Base-by-base conservation (phyloP, 2,797 vertebrate genomes). In the Manis pentadactyla region DNA sequence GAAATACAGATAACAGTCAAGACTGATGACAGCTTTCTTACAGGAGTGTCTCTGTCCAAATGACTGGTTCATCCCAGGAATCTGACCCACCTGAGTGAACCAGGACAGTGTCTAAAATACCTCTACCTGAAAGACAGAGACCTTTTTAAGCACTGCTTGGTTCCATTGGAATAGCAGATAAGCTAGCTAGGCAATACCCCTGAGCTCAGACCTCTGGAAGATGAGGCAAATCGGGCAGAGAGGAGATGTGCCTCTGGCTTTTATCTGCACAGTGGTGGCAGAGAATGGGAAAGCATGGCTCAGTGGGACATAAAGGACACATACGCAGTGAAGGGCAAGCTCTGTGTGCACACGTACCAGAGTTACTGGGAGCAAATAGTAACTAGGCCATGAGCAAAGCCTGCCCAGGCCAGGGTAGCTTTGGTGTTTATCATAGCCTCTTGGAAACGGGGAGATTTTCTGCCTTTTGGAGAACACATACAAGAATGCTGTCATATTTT, bases 141-240 rank as follows among this genome's bases (percentile, higher is more conserved):
- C 31, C 89, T 64, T 77, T 69, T 90, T 87, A 49, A 37, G 74
- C 2, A 64, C 10, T 18, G 31, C 79, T 55, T 85, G 49, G 84
- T 95, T n/a, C 18, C 27, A 2, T 0, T 73, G 66, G 64, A 95
- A 29, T 49, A 51, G 69, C 19, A 15, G 53, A 49, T 31, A 42
- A 87, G 37, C 42, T 68, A 81, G 79, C 31, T 53, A 64, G 83
- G 49, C 25, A 12, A 86, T 31, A 88, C 37, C 51, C 34, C 34
- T 18, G 39, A 87, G 64, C 66, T 93, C 68, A 96, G 91, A 59
- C 90, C 87, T 96, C 18, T 63, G 63, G 68, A 63, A 73, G 96
- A 78, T 3, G 55, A 81, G 57, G 74, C 29, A 42, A 49, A 92
- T 27, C 71, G 79, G 75, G 64, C 42, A 71, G 92, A 90, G 90